Percentiles rank a stretch among this genome's conserved stretches.
These are phyloP conservation scores for Neosalanx taihuensis DNA, from an alignment of 2,797 vertebrate genomes.

Conservation along the genomic window DNA sequence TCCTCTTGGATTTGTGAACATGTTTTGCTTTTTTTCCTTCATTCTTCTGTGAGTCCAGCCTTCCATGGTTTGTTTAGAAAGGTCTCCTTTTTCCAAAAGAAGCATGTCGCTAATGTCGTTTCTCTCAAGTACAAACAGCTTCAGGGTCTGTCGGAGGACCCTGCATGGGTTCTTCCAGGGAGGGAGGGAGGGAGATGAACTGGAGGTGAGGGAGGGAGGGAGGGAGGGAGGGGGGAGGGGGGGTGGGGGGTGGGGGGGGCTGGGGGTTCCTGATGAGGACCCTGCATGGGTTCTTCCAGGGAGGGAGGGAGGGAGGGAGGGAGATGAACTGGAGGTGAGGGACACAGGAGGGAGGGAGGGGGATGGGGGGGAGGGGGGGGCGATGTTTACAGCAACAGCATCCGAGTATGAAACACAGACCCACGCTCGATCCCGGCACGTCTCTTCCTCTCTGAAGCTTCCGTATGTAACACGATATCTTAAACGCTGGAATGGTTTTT, in stretches of 20 bases:
- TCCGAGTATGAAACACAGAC: constrained; percentile 49
- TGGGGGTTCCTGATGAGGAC: constrained; percentile 43
- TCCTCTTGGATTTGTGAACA: not conserved
- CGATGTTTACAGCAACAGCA: constrained; percentile 45
- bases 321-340: too few species aligned
- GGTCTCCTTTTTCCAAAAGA: constrained; percentile 30
- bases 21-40: constrained; percentile 36
- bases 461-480: not conserved
- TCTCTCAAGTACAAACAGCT: constrained; percentile 47
- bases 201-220: too few species aligned
- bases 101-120: constrained; percentile 36
- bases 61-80: constrained; percentile 46
- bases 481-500: too few species aligned
- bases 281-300: constrained; percentile 14
- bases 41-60: constrained; percentile 16
- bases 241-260: too few species aligned
- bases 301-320: too few species aligned
- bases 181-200: too few species aligned
- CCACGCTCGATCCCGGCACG: constrained; percentile 43
- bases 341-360: too few species aligned
- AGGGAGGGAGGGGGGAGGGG: too few species aligned
- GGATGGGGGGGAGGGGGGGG: not conserved
- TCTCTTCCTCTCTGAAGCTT: constrained; percentile 29
- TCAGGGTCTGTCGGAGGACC: constrained; percentile 49
- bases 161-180: constrained; percentile 1